Evolutionary conservation across 2,888 invertebrate species (phyloP).

Genomic region (Zaprionus lineosus): DNA sequence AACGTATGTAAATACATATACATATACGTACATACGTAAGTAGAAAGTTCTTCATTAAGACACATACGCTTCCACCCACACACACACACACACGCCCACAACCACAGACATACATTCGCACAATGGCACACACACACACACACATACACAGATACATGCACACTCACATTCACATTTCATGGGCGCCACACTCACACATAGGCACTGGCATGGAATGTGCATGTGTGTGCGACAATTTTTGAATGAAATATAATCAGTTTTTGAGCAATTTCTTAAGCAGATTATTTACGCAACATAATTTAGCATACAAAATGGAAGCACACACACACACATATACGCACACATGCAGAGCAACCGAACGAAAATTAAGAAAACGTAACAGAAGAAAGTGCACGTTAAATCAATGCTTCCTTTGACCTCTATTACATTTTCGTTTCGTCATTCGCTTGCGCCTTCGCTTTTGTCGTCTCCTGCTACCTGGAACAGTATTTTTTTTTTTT

Average conservation of each 20-base stretch:
- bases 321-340: conserved; percentile 24
- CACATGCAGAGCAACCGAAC: conserved; percentile 19
- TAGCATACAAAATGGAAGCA: conserved; percentile 25
- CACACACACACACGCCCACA: conserved; percentile 31
- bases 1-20: conserved; percentile 41
- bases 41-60: conserved; percentile 68
- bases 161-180: conserved; percentile 31
- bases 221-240: conserved; percentile 35
- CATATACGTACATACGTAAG: conserved; percentile 44
- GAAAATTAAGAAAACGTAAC: conserved; percentile 36
- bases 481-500: conserved; percentile 23
- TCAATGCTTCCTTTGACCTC: conserved; percentile 80
- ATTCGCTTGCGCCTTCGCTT: conserved; percentile 34
- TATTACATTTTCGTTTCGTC: conserved; percentile 69
- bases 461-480: conserved; percentile 40
- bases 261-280: conserved; percentile 51
- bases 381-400: conserved; percentile 67
- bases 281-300: conserved; percentile 66
- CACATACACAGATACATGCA: conserved; percentile 37
- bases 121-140: conserved; percentile 14
- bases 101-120: conserved; percentile 28
- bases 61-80: conserved; percentile 27
- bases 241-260: conserved; percentile 50
- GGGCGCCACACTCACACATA: conserved; percentile 21
- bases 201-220: neutral